Base-by-base conservation (phyloP, 2,888 invertebrate genomes). In the Xestia ashworthii region DNA sequence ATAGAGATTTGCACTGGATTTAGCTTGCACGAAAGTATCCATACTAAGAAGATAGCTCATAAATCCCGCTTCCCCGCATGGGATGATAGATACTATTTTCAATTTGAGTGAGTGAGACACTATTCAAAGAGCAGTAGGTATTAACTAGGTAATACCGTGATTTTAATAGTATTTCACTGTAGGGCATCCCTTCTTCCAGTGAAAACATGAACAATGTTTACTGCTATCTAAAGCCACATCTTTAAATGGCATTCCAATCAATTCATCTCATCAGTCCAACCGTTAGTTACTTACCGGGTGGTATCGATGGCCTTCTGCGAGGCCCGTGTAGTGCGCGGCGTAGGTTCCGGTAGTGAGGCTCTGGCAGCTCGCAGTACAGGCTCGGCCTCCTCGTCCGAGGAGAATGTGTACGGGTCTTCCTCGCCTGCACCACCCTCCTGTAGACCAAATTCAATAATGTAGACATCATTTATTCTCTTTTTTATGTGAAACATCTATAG, bases 321-420 rank as follows among this genome's bases (percentile, higher is more conserved):
- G 0, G 90, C 66, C 0, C 90, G 67, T 0, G 93, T 88, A 74
- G 84, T 46, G 3, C 90, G 77, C 41, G 82, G 90, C 5, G 89
- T 38, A 3, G 93, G 88, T n/a, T 93, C 94, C 0, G 94, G 92
- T 76, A 90, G 91, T 6, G 89, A 22, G 0, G 90, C 55, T 46
- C 89, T 91, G 22, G 96, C 95, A 2, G 94, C 95, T 0, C 95
- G 90, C 32, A 96, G 90, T 12, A 95, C 92, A 0, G 96, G 95
- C 89, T 91, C 95, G 0, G 93, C 91, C 69, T 96, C 96, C 71
- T 96, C 96, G 86, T 96, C 96, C 0, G 96, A 96, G 0, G 96
- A 95, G 90, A 93, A 96, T 80, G 93, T 92, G 89, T 95, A 96
- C 0, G 95, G 95, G 50, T 96, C 96, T 16, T 87, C 83, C 16